Conservation (phyloP, 2,797 vertebrate genomes). For the Hydrophis major region DNA sequence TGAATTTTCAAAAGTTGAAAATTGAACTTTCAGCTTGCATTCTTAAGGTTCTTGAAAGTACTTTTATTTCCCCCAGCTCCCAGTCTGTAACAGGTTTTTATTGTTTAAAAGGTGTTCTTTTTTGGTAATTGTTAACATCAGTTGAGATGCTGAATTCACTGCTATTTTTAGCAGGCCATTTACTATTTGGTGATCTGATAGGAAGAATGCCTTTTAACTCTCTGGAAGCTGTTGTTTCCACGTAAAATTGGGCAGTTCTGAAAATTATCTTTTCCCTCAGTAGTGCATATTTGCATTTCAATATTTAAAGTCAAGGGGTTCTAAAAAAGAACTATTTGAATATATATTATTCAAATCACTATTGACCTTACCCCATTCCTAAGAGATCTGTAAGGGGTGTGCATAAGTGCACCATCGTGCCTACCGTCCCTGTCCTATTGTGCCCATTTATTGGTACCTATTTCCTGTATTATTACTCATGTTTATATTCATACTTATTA, state of each 20-base stretch:
- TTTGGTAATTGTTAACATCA: background rate
- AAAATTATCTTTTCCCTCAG: background rate
- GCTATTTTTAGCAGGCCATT: background rate
- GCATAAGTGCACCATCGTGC: too few species aligned
- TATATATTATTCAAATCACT: too few species aligned
- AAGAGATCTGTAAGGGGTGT: too few species aligned
- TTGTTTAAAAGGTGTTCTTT: background rate
- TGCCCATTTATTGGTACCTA: too few species aligned
- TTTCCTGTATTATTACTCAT: too few species aligned
- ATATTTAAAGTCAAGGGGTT: background rate
- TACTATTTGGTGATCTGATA: background rate
- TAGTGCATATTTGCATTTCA: background rate
- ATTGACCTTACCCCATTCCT: too few species aligned
- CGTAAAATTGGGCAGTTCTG: background rate
- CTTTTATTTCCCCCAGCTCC: rapidly evolving
- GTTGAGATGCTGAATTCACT: background rate
- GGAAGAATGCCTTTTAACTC: background rate
- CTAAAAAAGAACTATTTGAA: background rate
- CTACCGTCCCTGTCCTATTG: too few species aligned
- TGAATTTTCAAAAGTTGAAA: background rate
- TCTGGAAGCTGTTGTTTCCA: background rate
- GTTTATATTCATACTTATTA: too few species aligned
- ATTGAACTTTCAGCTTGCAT: background rate
- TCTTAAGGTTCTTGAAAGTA: background rate
- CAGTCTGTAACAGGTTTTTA: background rate